Base-by-base conservation (phyloP, 2,797 vertebrate species). In the Yasuhikotakia modesta region DNA sequence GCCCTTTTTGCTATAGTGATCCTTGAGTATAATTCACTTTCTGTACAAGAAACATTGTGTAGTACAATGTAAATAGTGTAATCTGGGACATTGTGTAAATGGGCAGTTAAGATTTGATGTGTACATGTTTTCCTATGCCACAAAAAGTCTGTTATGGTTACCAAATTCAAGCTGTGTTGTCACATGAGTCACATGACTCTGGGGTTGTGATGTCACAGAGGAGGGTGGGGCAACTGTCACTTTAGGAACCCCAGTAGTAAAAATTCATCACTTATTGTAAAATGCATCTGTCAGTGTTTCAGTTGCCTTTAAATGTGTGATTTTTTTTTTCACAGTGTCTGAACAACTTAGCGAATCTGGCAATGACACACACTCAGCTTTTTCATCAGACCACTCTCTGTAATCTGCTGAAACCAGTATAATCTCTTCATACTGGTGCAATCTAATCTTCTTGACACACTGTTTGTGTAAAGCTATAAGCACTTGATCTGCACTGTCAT, bases 361-460 rank as follows among this genome's bases (percentile, higher is more conserved):
- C 74, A 19, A 16, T 69, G 16, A 67, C 43, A 69, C 39, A 11
- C 43, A 76, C 39, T 45, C 43, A 61, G 53, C 22, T 22, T 16
- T 71, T 77, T 77, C 55, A 77, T 77, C 45, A 27, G 48, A 30
- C 48, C 30, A 19, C 67, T 63, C 58, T 43, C 19, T 53, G 55
- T 63, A 63, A 78, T 70, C 32, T 27, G 5, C 43, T 64, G 27
- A 60, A 71, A 67, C 48, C 52, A 63, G 45, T 69, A 16, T 71
- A 35, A 57, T 67, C 55, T 77, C 61, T 81, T 77, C 69, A 60
- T 17, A 77, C 61, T 70, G 46, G 43, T 67, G 12, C 22, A 55
- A 73, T 81, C 52, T 77, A 50, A 58, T 73, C 64, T 78, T 43
- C 4, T 19, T 78, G 66, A 35, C 45, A 60, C 64, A 17, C 65